Evolutionary conservation across 2,113 vertebrate species (phyloP), one percentile per base, ranked within the genome.

Genomic region (Notarius lentiginosus): DNA sequence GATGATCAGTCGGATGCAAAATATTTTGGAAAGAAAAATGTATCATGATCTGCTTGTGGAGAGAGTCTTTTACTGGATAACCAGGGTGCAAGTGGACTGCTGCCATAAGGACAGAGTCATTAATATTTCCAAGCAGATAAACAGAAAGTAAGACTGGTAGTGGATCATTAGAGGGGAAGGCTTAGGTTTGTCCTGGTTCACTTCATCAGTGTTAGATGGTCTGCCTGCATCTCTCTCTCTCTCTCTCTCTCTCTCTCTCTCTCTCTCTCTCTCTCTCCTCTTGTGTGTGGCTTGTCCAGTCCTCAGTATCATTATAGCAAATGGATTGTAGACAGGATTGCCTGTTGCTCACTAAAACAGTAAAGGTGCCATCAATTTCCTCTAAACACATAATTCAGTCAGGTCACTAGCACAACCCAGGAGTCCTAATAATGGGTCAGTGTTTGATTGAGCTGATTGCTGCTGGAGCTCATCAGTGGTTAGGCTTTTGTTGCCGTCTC

Each of bases 1-100:
- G 95, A 96, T 96, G 94, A 97, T 96, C 95, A 92, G 96, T 92
- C 94, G 58, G 96, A 96, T 94, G 94, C 95, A 94, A 97, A 97
- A 98, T 97, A 97, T 97, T 97, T 97, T 95, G 94, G 94, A 93
- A 95, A 92, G 93, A 94, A 91, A 95, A 95, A 96, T 94, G 95
- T 92, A 94, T 91, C 86, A 88, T 90, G 87, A 90, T 92, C 94
- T 92, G 88, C 90, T 85, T 94, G 91, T 90, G 91, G 22, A 27
- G 12, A 70, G 65, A 82, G 34, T 55, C 60, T 79, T 53, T 63
- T 51, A 18, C 90, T 85, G 51, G 75, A 76, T 76, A 79, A 73
- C 87, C 85, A 20, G 84, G 79, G 56, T 24, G 60, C 12, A 82
- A 88, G 82, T 89, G 87, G 91, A 85, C 34, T 82, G 88, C 73